phyloP scores from a whole-genome alignment of 1,140 invertebrate genomes.

The Drosophila mojavensis region DNA sequence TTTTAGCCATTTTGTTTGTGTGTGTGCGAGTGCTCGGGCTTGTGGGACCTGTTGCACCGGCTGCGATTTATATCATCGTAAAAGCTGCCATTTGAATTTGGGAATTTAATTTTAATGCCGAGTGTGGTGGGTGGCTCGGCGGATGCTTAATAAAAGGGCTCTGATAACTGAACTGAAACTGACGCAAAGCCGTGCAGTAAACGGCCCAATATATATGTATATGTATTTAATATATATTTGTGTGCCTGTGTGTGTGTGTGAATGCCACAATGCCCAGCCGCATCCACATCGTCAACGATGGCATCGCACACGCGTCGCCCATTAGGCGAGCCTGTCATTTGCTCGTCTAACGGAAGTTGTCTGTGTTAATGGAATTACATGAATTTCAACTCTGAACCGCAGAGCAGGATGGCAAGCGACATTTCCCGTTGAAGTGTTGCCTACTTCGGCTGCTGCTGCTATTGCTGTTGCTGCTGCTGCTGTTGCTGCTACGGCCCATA shows the following conservation, averaged over 20 bases:
- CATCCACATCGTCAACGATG: slow-evolving; percentile 17
- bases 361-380: slow-evolving; percentile 79
- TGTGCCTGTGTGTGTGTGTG: background rate
- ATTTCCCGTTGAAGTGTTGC: slow-evolving; percentile 49
- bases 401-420: slow-evolving; percentile 58
- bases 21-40: background rate
- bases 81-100: slow-evolving; percentile 67
- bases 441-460: slow-evolving; percentile 15
- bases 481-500: slow-evolving; percentile 37
- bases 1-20: slow-evolving; percentile 10
- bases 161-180: slow-evolving; percentile 10
- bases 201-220: slow-evolving; percentile 1
- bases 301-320: slow-evolving; percentile 44
- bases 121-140: background rate
- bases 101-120: slow-evolving; percentile 63
- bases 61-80: slow-evolving; percentile 62
- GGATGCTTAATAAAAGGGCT: slow-evolving; percentile 11
- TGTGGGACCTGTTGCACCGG: slow-evolving; percentile 58
- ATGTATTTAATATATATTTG: background rate
- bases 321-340: slow-evolving; percentile 72
- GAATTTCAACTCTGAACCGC: slow-evolving; percentile 77
- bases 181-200: slow-evolving; percentile 14
- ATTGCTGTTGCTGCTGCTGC: too few species aligned
- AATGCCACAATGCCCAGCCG: slow-evolving; percentile 19
- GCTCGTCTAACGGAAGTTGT: slow-evolving; percentile 70